Percentiles rank a stretch among this genome's conserved stretches.
These are phyloP conservation scores for Corythornis madagascariensis DNA, from an alignment of 2,113 vertebrate genomes.

Conservation along the genomic window DNA sequence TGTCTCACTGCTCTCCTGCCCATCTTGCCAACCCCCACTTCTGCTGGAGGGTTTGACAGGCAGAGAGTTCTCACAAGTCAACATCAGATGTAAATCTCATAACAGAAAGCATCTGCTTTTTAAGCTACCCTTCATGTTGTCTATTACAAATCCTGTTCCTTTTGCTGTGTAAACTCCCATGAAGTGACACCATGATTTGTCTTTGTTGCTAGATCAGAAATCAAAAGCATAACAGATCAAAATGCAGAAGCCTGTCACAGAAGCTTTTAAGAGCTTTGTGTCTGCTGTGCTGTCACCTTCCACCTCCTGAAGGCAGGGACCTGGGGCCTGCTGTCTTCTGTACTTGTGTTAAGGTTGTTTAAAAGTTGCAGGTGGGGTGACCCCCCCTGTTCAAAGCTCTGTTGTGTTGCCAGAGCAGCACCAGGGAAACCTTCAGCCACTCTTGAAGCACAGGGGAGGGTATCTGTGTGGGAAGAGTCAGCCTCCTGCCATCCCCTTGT, in stretches of 20 bases:
- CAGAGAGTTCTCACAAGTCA: background rate
- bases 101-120: background rate
- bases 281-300: background rate
- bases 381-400: background rate
- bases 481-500: background rate
- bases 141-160: slow-evolving; percentile 1
- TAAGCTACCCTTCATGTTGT: background rate
- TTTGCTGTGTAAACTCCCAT: background rate
- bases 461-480: background rate
- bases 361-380: background rate
- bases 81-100: background rate
- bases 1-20: background rate
- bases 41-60: background rate
- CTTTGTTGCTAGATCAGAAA: slow-evolving; percentile 29
- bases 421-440: background rate
- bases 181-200: background rate
- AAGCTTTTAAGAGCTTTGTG: background rate
- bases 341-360: background rate
- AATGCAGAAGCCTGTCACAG: background rate
- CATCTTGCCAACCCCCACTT: background rate
- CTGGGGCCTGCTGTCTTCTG: background rate
- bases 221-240: slow-evolving; percentile 59
- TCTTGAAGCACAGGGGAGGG: background rate
- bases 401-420: background rate
- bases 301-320: background rate